Evolutionary conservation across 2,113 vertebrate species (phyloP), one percentile per base, ranked within the genome.

Genomic region (Stegastes partitus): DNA sequence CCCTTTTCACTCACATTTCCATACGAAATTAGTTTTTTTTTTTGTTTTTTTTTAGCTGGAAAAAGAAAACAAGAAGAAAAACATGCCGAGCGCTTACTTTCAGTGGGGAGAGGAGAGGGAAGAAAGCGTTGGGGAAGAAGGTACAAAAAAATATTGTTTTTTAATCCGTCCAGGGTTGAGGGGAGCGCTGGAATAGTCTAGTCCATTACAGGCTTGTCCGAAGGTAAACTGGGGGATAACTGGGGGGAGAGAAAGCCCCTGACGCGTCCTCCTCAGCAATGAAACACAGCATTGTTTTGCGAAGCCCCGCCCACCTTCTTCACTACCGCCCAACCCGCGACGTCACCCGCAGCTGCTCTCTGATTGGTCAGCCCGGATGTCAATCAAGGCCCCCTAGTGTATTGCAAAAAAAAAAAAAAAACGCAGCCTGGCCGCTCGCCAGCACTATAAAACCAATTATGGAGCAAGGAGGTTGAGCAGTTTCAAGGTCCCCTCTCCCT

Each of bases 381-480:
- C 96, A 78, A 79, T 98, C 96, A 95, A 58, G 65, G 19, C n/a
- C 59, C 87, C 34, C 25, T n/a, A 26, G 89, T 89, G 93, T 94
- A 68, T 77, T 74, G 59, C 47, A 57, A 47, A 54, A 69, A 70
- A 56, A 66, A 61, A 55, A 59, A 50, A 55, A 70, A 70, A 57
- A 67, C 63, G 95, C 92, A 94, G 90, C 79, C 94, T 96, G 96
- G 96, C 95, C 86, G 75, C 28, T 93, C 78, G 95, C 96, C 96
- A 96, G 91, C 92, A 91, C 94, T 94, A 96, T 95, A 95, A 97
- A 96, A 96, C 94, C 96, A 96, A 96, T 96, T 97, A 97, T 94
- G 95, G 94, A 93, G 93, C 91, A 72, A 93, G 92, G 91, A 94
- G 93, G 93, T 90, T 89, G 91, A 74, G 89, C 95, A 28, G 96